Evolutionary conservation across 2,113 vertebrate genomes (phyloP), one percentile per base, ranked within the genome.

Genomic region (Anseranas semipalmata): DNA sequence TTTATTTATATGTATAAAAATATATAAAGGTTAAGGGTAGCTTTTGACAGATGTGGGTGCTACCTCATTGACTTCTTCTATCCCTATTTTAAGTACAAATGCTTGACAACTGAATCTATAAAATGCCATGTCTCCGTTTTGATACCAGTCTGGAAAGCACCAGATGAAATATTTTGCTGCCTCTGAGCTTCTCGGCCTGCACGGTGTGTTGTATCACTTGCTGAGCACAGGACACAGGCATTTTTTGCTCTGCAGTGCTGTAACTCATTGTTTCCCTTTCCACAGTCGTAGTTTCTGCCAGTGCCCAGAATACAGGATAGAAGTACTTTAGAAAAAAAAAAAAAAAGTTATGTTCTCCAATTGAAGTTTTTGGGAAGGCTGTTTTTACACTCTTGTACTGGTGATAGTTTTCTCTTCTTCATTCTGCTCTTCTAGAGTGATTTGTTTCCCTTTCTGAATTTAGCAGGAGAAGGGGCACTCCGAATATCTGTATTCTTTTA

Each of bases 1-100:
- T 91, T 80, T 53, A 80, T 85, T 96, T 67, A 32, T 90, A 21
- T 70, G 14, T 16, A 10, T 53, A 16, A 20, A 45, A 41, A 25
- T 87, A 75, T 78, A 91, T 60, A 20, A 79, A 55, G 37, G 37
- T 66, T 68, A 83, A 80, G 52, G 85, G 88, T 90, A 92, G 95
- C 76, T 48, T 95, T 90, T 76, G 84, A 88, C 93, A 94, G 95
- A 95, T 94, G 76, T 59, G 68, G 17, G 63, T 67, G 21, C 50
- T 37, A 41, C 84, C 74, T 97, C 93, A 58, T 46, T 79, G 78
- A 71, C 58, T 52, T 84, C n/a, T 93, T 85, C 91, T 80, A 45
- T 86, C 62, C 91, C 43, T 93, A 28, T 32, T 80, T 60, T 43
- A 37, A 19, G 25, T 85, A 27, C 7, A 75, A 55, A 22, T 75